Conservation (phyloP, 2,888 invertebrate species). For the Dinocampus coccinellae region DNA sequence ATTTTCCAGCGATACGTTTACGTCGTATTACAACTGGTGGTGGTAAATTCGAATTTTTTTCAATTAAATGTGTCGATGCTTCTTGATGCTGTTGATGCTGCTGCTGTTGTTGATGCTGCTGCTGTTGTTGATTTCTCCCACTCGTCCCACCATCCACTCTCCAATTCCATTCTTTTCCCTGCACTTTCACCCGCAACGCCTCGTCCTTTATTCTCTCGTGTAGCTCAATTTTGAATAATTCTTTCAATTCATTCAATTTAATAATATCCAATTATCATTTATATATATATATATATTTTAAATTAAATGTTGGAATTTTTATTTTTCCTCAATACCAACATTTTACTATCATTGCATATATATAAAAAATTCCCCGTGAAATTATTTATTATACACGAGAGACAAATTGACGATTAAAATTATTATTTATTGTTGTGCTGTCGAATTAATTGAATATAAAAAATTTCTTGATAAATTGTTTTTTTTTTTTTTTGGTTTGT, state of each 20-base stretch:
- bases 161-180: constrained; percentile 27
- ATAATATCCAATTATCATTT: constrained; percentile 7
- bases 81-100: constrained; percentile 28
- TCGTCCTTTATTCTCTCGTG: constrained; percentile 56
- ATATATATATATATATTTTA: not conserved
- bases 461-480: not conserved
- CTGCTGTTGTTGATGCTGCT: constrained; percentile 34
- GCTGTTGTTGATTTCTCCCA: constrained; percentile 38
- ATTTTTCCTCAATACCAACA: not conserved
- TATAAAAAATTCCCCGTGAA: not conserved
- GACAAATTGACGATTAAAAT: constrained; percentile 32
- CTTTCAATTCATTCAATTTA: constrained; percentile 1
- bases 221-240: constrained; percentile 62
- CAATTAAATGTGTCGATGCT: constrained; percentile 25
- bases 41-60: constrained; percentile 54
- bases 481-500: too few relatives aligned
- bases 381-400: constrained; percentile 38
- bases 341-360: not conserved
- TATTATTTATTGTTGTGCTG: not conserved
- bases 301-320: not conserved
- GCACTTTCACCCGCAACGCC: constrained; percentile 45
- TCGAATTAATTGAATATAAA: not conserved
- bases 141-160: constrained; percentile 28
- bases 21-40: constrained; percentile 64
- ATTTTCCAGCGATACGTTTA: constrained; percentile 54